Base-by-base conservation (phyloP, 1,140 invertebrate genomes). In the Phenacoccus solenopsis region DNA sequence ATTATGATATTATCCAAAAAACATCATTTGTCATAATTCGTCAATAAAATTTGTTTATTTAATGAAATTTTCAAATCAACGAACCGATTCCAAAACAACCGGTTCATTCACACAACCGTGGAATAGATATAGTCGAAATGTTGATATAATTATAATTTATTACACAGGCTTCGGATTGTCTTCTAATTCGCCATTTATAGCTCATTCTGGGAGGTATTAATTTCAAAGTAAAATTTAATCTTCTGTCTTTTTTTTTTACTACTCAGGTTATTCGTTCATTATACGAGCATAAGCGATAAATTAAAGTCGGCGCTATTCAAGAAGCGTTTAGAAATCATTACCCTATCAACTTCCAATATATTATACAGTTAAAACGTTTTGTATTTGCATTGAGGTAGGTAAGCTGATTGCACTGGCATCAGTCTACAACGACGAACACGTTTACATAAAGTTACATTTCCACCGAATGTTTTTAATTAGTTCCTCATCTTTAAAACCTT, bases 141-240 rank as follows among this genome's bases (percentile, higher is more conserved):
- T 64, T 64, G 38, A 49, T 49, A 49, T n/a, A 49, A 49, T 49
- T 13, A 64, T 64, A 64, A 64, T 64, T 64, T 64, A 64, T 22
- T 16, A 24, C 22, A 20, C 20, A 24, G 12, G 59, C 22, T 27
- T 24, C 22, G 21, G 25, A 64, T 64, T 64, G 59, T 64, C 25
- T 27, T 24, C 25, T 64, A 64, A 64, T 64, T 64, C 22, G 59
- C 59, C 59, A 27, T 64, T 64, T 64, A 64, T 64, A 24, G 59
- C 59, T 64, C 59, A 64, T 64, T 64, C 59, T 64, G 59, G 59
- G 59, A 64, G 59, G 59, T 64, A 64, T 64, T 64, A 64, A 64
- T 64, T 64, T 64, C 59, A 64, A 49, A 49, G 59, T 64, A 64
- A 64, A 64, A 64, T 64, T 64, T 27, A 64, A 64, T 64, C 59